Percentiles rank a stretch among this genome's conserved stretches.
Conservation (phyloP, 1,140 invertebrate genomes). For the Oncopodura yosiiana region DNA sequence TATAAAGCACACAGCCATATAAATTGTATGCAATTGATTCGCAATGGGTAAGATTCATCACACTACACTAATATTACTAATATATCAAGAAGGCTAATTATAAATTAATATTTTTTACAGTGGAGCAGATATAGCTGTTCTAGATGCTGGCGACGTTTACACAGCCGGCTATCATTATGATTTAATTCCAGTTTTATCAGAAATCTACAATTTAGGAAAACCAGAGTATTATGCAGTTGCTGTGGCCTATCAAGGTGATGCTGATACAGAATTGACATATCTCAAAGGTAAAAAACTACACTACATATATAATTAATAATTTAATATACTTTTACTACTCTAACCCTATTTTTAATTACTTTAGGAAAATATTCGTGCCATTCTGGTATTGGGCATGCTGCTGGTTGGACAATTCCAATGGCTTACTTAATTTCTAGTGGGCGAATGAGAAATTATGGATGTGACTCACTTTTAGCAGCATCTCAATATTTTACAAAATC, state of each 20-base stretch:
- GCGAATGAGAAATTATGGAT: constrained; percentile 84
- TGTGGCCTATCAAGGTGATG: constrained; percentile 78
- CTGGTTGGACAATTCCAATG: constrained; percentile 90
- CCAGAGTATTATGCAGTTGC: constrained; percentile 89
- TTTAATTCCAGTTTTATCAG: constrained; percentile 76
- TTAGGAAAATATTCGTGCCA: constrained; percentile 76
- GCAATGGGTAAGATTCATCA: constrained; percentile 48
- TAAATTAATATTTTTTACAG: too few species aligned
- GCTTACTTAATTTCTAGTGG: constrained; percentile 86
- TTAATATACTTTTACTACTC: constrained; percentile 5
- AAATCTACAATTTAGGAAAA: constrained; percentile 74
- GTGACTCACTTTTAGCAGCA: constrained; percentile 76
- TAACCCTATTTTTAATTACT: constrained; percentile 28
- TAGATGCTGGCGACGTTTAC: constrained; percentile 90
- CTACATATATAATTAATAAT: not conserved
- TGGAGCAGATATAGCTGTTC: constrained; percentile 71
- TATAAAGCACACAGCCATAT: constrained; percentile 72
- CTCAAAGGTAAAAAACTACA: constrained; percentile 52
- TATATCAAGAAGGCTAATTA: not conserved
- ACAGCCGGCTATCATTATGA: constrained; percentile 71
- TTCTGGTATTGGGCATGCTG: constrained; percentile 79
- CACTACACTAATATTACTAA: not conserved
- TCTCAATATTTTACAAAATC: constrained; percentile 86
- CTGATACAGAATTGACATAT: constrained; percentile 75
- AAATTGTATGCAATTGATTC: constrained; percentile 78